Conservation (phyloP, 2,888 invertebrate genomes). For the Xanthia icteritia region DNA sequence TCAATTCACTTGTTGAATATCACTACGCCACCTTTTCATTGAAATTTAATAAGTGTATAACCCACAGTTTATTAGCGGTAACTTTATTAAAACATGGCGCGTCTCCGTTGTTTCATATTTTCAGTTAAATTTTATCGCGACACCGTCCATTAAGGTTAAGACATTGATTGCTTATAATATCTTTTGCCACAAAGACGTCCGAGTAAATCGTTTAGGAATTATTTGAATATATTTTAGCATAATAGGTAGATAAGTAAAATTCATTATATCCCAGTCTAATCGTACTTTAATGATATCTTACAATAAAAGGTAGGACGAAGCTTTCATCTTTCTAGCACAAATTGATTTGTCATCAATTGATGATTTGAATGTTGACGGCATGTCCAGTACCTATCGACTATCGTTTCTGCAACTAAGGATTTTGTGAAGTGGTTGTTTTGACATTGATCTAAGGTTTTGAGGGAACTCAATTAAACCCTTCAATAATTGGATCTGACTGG, state of each 20-base stretch:
- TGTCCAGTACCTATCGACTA: not conserved
- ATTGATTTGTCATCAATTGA: not conserved
- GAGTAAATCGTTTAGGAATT: constrained; percentile 49
- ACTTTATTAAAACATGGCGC: constrained; percentile 64
- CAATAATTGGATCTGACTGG: constrained; percentile 32
- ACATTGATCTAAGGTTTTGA: constrained; percentile 58
- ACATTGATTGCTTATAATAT: constrained; percentile 63
- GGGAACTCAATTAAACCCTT: constrained; percentile 51
- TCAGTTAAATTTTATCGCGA: constrained; percentile 55
- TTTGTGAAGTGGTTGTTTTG: constrained; percentile 15
- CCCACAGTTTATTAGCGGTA: constrained; percentile 60
- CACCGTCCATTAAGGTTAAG: constrained; percentile 59
- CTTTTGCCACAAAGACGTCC: constrained; percentile 41
- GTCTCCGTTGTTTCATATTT: constrained; percentile 61
- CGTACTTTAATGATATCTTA: not conserved
- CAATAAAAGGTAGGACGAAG: not conserved
- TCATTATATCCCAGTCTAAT: not conserved
- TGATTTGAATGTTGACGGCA: not conserved
- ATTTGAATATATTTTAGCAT: constrained; percentile 30
- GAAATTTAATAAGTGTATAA: constrained; percentile 64
- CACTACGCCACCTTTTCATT: constrained; percentile 43
- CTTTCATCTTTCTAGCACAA: not conserved
- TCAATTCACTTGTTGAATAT: constrained; percentile 33
- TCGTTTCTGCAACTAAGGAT: not conserved
- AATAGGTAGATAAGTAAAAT: not conserved